These are phyloP conservation scores for Pantherophis vulpinus DNA, from an alignment of 2,797 vertebrate genomes.

Conservation along the genomic window DNA sequence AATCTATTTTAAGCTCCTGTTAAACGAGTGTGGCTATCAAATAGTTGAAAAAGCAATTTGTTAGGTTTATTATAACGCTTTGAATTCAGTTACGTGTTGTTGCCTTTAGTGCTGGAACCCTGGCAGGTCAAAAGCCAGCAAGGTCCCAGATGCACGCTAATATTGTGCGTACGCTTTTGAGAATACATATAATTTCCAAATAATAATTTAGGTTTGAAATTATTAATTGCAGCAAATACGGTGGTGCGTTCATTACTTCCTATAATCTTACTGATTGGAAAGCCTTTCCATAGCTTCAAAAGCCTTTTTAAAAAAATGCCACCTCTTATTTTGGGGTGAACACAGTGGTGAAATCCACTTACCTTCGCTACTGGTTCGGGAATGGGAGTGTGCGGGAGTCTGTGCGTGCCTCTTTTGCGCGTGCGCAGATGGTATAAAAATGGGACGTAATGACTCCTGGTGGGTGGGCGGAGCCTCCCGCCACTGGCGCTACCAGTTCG, in stretches of 20 bases:
- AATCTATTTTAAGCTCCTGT: neutral
- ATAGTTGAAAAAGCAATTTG: neutral
- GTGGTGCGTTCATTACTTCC: neutral
- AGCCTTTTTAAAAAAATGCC: neutral
- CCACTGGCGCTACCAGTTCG: no score
- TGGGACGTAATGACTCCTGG: no score
- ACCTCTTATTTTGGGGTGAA: neutral
- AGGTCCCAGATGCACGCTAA: neutral
- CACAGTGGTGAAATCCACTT: no score
- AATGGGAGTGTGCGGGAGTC: no score
- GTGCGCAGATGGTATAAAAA: no score
- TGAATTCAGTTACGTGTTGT: neutral
- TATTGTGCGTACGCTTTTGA: neutral
- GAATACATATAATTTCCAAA: neutral
- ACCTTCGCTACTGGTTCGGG: no score
- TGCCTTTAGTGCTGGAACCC: neutral
- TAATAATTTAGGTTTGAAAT: neutral
- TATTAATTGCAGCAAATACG: neutral
- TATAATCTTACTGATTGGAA: neutral
- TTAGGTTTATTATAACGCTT: neutral
- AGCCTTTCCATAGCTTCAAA: neutral
- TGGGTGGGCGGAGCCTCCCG: no score
- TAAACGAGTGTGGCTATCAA: neutral
- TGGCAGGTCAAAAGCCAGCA: neutral
- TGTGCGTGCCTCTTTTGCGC: accelerated